Percentiles rank a stretch among this genome's conserved stretches.
Conservation (phyloP, 2,888 invertebrate genomes). For the Crioceris asparagi region DNA sequence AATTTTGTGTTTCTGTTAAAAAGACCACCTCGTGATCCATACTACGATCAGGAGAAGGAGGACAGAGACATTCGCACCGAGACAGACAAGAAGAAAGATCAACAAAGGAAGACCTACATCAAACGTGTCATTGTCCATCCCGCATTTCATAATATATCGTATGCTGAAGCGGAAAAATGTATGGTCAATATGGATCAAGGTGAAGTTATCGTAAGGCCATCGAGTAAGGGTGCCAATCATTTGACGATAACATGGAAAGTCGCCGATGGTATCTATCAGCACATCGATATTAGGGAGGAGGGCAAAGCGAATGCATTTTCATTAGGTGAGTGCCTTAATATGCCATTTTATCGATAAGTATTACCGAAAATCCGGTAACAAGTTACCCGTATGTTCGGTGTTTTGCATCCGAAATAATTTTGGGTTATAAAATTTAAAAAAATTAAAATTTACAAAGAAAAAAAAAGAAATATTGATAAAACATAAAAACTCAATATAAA, state of each 20-base stretch:
- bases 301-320: slow-evolving; percentile 96
- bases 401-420: no score
- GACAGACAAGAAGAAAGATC: slow-evolving; percentile 70
- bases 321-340: no score
- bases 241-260: slow-evolving; percentile 99
- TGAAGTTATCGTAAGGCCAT: slow-evolving; percentile 91
- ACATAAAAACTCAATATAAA: no score
- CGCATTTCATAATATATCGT: slow-evolving; percentile 93
- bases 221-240: slow-evolving; percentile 88
- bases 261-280: slow-evolving; percentile 85
- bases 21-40: slow-evolving; percentile 79
- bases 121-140: slow-evolving; percentile 97
- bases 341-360: no score
- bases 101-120: slow-evolving; percentile 76
- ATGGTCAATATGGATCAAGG: slow-evolving; percentile 92
- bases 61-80: slow-evolving; percentile 69
- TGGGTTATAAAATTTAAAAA: no score
- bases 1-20: no score
- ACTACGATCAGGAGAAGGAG: slow-evolving; percentile 81
- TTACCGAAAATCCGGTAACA: no score
- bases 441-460: no score
- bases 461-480: no score
- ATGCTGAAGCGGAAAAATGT: slow-evolving; percentile 80
- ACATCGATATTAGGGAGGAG: slow-evolving; percentile 92
- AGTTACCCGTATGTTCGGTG: no score